Conservation (phyloP, 2,113 vertebrate species). For the Crotophaga sulcirostris region DNA sequence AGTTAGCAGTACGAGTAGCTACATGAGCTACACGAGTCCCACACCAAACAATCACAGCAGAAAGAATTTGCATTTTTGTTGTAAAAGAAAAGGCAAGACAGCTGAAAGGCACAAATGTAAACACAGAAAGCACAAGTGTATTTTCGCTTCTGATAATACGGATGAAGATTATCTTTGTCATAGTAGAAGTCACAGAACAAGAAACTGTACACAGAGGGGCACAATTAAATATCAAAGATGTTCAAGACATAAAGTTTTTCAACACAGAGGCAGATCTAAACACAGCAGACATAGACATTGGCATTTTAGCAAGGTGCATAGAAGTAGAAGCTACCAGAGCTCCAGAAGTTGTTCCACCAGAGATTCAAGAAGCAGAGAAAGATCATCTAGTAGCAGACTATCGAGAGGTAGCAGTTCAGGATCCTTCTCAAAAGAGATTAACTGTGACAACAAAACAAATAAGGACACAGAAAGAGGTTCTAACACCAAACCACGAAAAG, state of each 20-base stretch:
- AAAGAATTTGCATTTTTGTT: slow-evolving; percentile 41
- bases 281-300: slow-evolving; percentile 24
- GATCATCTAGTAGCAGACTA: slow-evolving; percentile 2
- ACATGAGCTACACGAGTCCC: slow-evolving; percentile 8
- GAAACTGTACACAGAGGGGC: slow-evolving; percentile 26
- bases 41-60: slow-evolving; percentile 1
- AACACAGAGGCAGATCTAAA: slow-evolving; percentile 73
- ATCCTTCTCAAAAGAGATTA: slow-evolving; percentile 53
- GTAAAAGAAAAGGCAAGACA: slow-evolving; percentile 52
- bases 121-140: slow-evolving; percentile 69
- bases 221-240: slow-evolving; percentile 43
- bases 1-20: slow-evolving; percentile 15
- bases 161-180: not conserved
- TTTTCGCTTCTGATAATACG: slow-evolving; percentile 50
- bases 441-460: slow-evolving; percentile 33
- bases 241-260: slow-evolving; percentile 70
- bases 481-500: not conserved
- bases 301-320: not conserved
- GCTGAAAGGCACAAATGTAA: slow-evolving; percentile 65
- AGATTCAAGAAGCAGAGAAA: slow-evolving; percentile 44
- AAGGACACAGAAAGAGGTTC: not conserved
- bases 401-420: not conserved
- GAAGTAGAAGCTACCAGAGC: slow-evolving; percentile 11
- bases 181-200: slow-evolving; percentile 31
- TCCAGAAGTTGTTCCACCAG: slow-evolving; percentile 24